A percentile compares a stretch with the other conserved stretches of the same genome.
These are phyloP conservation scores for Myotis findleyi DNA, from an alignment of 2,797 vertebrate species.

Conservation along the genomic window DNA sequence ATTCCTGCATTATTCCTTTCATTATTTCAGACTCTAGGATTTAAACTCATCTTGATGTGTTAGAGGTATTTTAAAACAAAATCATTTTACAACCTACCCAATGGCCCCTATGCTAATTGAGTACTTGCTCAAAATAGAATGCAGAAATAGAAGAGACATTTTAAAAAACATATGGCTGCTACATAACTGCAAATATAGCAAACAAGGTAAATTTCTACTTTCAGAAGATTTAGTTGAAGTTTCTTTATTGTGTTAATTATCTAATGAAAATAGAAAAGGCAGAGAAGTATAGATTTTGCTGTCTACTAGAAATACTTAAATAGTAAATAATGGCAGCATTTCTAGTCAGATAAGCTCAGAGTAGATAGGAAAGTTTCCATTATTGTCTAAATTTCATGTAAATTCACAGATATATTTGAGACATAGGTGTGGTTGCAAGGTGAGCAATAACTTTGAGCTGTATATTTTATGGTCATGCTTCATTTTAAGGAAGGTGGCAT, in stretches of 20 bases:
- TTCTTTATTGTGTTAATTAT: constrained; percentile 74
- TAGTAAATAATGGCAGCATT: constrained; percentile 84
- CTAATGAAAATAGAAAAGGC: constrained; percentile 68
- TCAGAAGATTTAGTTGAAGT: constrained; percentile 78
- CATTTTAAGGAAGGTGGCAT: constrained; percentile 64
- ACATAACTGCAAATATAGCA: constrained; percentile 79
- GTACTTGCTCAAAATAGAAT: constrained; percentile 83
- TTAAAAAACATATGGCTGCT: constrained; percentile 76
- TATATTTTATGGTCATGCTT: constrained; percentile 74
- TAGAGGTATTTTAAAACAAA: constrained; percentile 82
- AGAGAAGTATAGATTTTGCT: constrained; percentile 76
- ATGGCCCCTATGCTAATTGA: constrained; percentile 83
- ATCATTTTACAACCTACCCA: constrained; percentile 80
- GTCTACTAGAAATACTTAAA: constrained; percentile 78
- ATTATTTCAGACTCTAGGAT: constrained; percentile 83
- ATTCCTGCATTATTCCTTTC: constrained; percentile 69
- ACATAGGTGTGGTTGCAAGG: constrained; percentile 71
- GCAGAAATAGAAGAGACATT: constrained; percentile 82
- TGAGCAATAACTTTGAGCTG: constrained; percentile 80
- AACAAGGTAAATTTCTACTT: constrained; percentile 83
- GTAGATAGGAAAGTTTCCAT: constrained; percentile 84
- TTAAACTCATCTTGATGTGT: constrained; percentile 81
- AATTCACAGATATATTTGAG: constrained; percentile 41
- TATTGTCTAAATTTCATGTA: constrained; percentile 63
- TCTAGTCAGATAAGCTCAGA: constrained; percentile 80